These are phyloP conservation scores for Agrochola lota DNA, from an alignment of 2,888 invertebrate species.

Conservation along the genomic window DNA sequence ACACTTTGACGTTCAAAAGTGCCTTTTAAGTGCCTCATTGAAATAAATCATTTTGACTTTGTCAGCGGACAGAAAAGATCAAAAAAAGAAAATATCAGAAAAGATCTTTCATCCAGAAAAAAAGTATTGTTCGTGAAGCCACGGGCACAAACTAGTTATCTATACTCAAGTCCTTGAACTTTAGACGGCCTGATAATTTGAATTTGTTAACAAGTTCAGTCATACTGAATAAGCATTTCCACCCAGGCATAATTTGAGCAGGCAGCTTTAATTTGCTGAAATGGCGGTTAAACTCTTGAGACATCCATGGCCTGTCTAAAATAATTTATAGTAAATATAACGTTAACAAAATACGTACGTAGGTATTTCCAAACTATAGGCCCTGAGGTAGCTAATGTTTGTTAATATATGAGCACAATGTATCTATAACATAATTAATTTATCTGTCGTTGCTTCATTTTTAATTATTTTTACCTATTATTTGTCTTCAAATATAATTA, in stretches of 20 bases:
- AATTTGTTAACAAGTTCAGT: slow-evolving; percentile 19
- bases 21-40: too few species aligned
- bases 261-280: slow-evolving; percentile 14
- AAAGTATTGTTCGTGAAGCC: background rate
- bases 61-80: background rate
- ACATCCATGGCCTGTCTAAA: background rate
- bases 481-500: too few species aligned
- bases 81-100: too few species aligned
- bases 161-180: background rate
- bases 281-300: background rate
- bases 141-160: too few species aligned
- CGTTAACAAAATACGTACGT: background rate
- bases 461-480: too few species aligned
- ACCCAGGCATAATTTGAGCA: slow-evolving; percentile 20
- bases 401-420: too few species aligned
- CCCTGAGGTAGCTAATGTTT: too few species aligned
- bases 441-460: too few species aligned
- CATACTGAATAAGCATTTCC: slow-evolving; percentile 14
- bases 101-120: too few species aligned
- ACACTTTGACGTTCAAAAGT: too few species aligned
- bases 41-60: too few species aligned
- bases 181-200: background rate
- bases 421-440: too few species aligned
- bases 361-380: background rate
- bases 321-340: background rate